Base-by-base conservation (phyloP, 2,888 invertebrate genomes). In the Sabellastarte sp. region DNA sequence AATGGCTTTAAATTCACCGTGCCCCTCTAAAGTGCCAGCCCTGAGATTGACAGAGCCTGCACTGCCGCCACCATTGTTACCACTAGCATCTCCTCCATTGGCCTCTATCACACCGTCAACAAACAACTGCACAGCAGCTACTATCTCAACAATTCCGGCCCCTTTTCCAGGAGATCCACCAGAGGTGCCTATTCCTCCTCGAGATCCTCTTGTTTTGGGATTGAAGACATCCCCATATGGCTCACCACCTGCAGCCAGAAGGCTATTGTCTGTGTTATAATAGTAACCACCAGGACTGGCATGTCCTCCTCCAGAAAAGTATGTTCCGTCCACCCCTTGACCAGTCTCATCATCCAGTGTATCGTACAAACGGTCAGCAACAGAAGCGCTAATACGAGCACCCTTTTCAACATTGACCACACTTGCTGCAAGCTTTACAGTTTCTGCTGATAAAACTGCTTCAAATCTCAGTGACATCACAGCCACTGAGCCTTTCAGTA, bases 391-490 rank as follows among this genome's bases (percentile, higher is more conserved):
- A 31, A 77, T 41, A 2, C 29, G 67, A 20, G 74, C 68, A 1
- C 77, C 77, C 10, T 76, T 74, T 63, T 77, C 76, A 0, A 77
- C 51, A 57, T 73, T 76, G 2, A 76, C 59, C 4, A 51, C 60
- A 24, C 69, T 69, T 30, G 71, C 63, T 31, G 63, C 60, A 26
- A 77, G 63, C 26, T 59, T 60, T 4, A 77, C 64, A 60, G 71
- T 76, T 57, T 77, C 77, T n/a, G 76, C 75, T n/a, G 71, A 73
- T 24, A 77, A 66, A 26, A 61, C 63, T 1, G 76, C 66, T 62
- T 72, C 63, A 60, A 68, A 77, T n/a, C 76, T 50, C 2, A 68
- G 59, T 57, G 74, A 73, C 28, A 76, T 66, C 53, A 50, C 57
- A 3, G 73, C 75, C 53, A 70, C 70, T 10, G 59, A 64, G 26